These are phyloP conservation scores for Xyliphius kryptos DNA, from an alignment of 2,113 vertebrate genomes.

Conservation along the genomic window DNA sequence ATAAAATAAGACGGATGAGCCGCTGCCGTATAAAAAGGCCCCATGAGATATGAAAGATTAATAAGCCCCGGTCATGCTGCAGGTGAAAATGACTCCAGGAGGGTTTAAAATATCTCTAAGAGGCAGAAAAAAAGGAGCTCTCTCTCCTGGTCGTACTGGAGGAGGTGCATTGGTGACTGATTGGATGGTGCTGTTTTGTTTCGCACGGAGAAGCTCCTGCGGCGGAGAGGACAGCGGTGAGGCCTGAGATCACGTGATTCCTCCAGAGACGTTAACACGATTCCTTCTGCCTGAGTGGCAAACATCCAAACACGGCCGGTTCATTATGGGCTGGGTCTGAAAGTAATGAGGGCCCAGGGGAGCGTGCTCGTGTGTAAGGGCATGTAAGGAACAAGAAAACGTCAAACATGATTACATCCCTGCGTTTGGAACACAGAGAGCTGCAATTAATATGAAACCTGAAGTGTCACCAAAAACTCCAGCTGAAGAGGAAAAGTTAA, in stretches of 20 bases:
- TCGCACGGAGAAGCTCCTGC: background rate
- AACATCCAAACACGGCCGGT: background rate
- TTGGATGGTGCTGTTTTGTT: background rate
- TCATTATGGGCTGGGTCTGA: background rate
- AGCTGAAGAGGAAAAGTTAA: too few relatives aligned
- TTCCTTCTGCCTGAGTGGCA: background rate
- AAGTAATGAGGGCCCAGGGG: background rate
- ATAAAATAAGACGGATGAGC: too few relatives aligned
- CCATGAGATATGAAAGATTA: too few relatives aligned
- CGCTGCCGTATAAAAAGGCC: too few relatives aligned
- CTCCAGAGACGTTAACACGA: conserved; percentile 10
- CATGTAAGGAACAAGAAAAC: background rate
- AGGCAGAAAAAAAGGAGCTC: too few relatives aligned
- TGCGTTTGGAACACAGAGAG: background rate
- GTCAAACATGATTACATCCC: background rate
- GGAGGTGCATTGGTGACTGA: background rate
- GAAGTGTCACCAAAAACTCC: background rate
- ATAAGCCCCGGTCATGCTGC: too few relatives aligned
- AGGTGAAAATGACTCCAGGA: too few relatives aligned
- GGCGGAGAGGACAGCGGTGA: background rate
- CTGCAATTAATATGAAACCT: background rate
- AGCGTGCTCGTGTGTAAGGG: background rate
- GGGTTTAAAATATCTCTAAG: too few relatives aligned
- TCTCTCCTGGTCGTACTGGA: too few relatives aligned
- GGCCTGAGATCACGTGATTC: background rate